Evolutionary conservation across 2,888 invertebrate species (phyloP).

Genomic region (Drosophila paranaensis): DNA sequence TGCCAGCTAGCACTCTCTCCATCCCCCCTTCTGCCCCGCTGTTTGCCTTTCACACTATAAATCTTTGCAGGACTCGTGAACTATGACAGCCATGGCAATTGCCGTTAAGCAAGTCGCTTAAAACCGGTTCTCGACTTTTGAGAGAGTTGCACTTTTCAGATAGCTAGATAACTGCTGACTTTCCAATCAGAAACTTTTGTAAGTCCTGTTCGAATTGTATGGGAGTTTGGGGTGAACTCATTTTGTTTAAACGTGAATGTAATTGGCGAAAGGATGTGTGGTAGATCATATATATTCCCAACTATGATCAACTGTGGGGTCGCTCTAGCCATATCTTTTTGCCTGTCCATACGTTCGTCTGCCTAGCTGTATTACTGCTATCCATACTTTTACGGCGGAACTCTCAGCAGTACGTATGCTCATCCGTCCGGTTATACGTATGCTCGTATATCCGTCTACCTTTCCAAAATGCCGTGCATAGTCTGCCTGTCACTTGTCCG

Average conservation of each 20-base stretch:
- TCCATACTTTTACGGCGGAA: too few relatives aligned
- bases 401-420: too few relatives aligned
- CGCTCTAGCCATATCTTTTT: too few relatives aligned
- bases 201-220: background rate
- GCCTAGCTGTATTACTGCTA: too few relatives aligned
- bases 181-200: background rate
- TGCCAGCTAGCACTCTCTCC: constrained; percentile 53
- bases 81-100: constrained; percentile 53
- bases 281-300: background rate
- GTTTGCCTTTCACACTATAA: constrained; percentile 73
- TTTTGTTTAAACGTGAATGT: background rate
- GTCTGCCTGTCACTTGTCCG: background rate
- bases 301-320: too few relatives aligned
- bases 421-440: too few relatives aligned
- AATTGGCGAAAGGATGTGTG: background rate
- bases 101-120: constrained; percentile 26
- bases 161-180: background rate
- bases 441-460: too few relatives aligned
- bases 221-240: background rate
- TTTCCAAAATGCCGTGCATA: too few relatives aligned
- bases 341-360: too few relatives aligned
- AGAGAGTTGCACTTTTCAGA: background rate
- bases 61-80: constrained; percentile 51
- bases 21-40: constrained; percentile 13
- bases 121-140: constrained; percentile 52